Evolutionary conservation across 2,113 vertebrate species (phyloP).

Genomic region (Actenoides hombroni): DNA sequence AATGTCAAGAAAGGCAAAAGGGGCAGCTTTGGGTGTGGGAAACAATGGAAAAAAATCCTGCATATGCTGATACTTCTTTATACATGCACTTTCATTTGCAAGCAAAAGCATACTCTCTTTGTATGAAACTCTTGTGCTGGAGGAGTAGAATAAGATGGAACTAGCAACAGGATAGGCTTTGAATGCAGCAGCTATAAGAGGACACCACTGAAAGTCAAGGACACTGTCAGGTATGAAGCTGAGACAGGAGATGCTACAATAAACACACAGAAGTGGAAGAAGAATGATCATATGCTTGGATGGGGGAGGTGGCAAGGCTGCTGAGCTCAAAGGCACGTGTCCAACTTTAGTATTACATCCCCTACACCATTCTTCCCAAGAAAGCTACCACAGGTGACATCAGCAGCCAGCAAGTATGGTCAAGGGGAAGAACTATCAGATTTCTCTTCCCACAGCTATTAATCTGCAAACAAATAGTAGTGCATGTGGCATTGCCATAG

Average conservation of each 20-base stretch:
- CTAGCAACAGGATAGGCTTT: not conserved
- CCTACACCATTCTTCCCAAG: not conserved
- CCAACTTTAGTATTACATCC: not conserved
- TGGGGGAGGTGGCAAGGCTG: not conserved
- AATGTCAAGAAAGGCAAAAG: not conserved
- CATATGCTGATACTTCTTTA: not conserved
- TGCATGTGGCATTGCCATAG: not conserved
- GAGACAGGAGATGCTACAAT: not conserved
- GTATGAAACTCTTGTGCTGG: not conserved
- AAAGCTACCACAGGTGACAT: not conserved
- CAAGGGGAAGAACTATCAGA: not conserved
- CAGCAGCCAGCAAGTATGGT: not conserved
- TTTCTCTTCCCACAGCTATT: not conserved
- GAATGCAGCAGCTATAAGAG: not conserved
- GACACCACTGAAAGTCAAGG: not conserved
- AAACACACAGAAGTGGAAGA: not conserved
- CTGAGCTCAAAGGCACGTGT: not conserved
- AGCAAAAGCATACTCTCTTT: not conserved
- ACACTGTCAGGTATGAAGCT: not conserved
- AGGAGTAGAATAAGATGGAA: not conserved
- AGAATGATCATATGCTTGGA: not conserved
- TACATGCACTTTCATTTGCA: not conserved
- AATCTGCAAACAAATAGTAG: not conserved
- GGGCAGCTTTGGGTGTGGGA: not conserved
- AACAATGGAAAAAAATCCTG: not conserved